A percentile compares a stretch with the other conserved stretches of the same genome.
Evolutionary conservation across 2,888 invertebrate species (phyloP).

Genomic region (Steinernema carpocapsae): DNA sequence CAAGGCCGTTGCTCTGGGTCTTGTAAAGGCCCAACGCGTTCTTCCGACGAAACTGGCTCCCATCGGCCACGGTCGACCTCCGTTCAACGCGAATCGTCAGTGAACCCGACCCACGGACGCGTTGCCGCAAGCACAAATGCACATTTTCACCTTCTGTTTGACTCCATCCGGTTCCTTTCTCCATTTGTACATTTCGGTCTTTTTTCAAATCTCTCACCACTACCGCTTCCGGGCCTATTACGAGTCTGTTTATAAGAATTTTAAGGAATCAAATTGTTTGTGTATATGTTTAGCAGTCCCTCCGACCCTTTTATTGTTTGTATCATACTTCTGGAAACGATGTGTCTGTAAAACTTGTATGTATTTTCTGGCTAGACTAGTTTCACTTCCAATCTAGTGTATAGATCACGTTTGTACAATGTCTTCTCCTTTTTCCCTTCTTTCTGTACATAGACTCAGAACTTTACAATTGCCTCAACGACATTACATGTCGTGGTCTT

Average conservation of each 20-base stretch:
- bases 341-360: constrained; percentile 15
- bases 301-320: constrained; percentile 23
- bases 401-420: too few species aligned
- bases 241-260: constrained; percentile 23
- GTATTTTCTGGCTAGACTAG: background rate
- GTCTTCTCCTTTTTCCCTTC: too few species aligned
- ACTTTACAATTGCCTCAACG: too few species aligned
- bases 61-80: constrained; percentile 65
- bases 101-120: background rate
- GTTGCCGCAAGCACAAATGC: constrained; percentile 12
- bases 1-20: constrained; percentile 65
- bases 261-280: constrained; percentile 11
- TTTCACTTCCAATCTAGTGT: too few species aligned
- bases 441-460: too few species aligned
- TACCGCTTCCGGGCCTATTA: constrained; percentile 33
- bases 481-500: too few species aligned
- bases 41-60: constrained; percentile 64
- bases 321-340: constrained; percentile 31
- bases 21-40: constrained; percentile 63
- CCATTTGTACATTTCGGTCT: background rate
- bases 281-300: constrained; percentile 16
- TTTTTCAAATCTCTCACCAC: constrained; percentile 15
- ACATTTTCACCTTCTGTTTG: background rate
- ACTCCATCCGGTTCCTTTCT: too few species aligned
- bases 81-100: constrained; percentile 34